Evolutionary conservation across 2,797 vertebrate species (phyloP).

Genomic region (Parauchenoglanis punctatus): DNA sequence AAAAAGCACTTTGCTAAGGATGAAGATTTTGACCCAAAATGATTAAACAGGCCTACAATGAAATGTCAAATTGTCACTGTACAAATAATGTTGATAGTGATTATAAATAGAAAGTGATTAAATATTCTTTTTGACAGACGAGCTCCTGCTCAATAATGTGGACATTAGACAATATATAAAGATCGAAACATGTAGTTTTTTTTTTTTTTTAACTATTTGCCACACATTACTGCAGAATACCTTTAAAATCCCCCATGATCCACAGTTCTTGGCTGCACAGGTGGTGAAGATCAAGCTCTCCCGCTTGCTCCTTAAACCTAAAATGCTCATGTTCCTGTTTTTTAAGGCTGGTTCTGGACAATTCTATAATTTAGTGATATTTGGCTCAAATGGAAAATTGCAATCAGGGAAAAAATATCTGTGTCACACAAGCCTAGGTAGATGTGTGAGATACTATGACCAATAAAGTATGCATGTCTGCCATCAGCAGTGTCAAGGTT

Average conservation of each 20-base stretch:
- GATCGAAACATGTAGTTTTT: too few relatives aligned
- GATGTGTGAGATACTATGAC: background rate
- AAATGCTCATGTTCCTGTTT: background rate
- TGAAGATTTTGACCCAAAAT: background rate
- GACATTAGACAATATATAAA: background rate
- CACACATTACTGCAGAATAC: background rate
- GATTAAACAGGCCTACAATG: background rate
- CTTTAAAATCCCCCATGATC: background rate
- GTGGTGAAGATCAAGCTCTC: background rate
- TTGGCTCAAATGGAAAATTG: background rate
- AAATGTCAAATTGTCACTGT: background rate
- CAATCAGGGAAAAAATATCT: background rate
- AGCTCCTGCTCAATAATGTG: background rate
- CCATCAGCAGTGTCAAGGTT: background rate
- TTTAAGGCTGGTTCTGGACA: background rate
- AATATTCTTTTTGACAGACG: background rate
- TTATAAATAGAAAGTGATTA: background rate
- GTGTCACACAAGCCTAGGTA: too few relatives aligned
- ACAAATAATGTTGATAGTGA: background rate
- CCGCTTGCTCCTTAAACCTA: background rate
- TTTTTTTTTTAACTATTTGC: background rate
- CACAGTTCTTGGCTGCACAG: background rate
- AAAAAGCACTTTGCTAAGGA: background rate
- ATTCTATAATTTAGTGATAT: background rate
- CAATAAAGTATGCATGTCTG: background rate